These are phyloP conservation scores for Astreopora myriophthalma DNA, from an alignment of 64 coral and sea anemone species.

Conservation along the genomic window DNA sequence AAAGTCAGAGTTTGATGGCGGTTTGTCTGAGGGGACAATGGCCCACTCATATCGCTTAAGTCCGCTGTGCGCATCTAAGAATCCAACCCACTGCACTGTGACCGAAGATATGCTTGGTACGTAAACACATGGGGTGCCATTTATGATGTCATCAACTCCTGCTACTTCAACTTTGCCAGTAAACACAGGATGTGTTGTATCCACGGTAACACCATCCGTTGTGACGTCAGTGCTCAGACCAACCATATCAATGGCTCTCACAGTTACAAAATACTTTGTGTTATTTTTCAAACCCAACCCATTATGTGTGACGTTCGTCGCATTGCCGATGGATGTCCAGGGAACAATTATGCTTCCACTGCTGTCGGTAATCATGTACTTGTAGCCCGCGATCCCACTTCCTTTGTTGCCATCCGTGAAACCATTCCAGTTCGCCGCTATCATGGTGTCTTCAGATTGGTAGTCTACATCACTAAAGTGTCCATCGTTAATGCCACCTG, in stretches of 20 bases:
- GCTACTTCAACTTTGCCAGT: constrained; percentile 48
- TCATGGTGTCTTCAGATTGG: constrained; percentile 57
- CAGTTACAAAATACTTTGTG: constrained; percentile 54
- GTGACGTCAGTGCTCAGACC: constrained; percentile 66
- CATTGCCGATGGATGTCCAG: not conserved
- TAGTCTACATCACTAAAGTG: constrained; percentile 71
- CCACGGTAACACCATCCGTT: constrained; percentile 72
- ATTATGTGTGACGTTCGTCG: constrained; percentile 33
- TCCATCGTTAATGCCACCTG: constrained; percentile 85
- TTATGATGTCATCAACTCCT: constrained; percentile 17
- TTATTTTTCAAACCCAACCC: constrained; percentile 59
- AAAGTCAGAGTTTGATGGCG: not conserved
- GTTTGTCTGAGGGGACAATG: not conserved
- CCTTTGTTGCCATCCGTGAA: constrained; percentile 84
- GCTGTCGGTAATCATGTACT: constrained; percentile 41
- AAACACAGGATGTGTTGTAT: constrained; percentile 75
- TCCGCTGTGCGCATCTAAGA: constrained; percentile 67
- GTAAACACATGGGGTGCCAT: constrained; percentile 59
- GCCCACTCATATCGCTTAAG: constrained; percentile 61
- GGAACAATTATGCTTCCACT: not conserved
- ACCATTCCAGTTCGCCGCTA: constrained; percentile 90
- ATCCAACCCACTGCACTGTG: constrained; percentile 48
- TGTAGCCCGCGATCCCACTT: constrained; percentile 88
- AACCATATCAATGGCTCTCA: constrained; percentile 59
- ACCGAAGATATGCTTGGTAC: constrained; percentile 27